These are phyloP conservation scores for Sebastes reedi DNA, from an alignment of 2,797 vertebrate genomes.

Conservation along the genomic window DNA sequence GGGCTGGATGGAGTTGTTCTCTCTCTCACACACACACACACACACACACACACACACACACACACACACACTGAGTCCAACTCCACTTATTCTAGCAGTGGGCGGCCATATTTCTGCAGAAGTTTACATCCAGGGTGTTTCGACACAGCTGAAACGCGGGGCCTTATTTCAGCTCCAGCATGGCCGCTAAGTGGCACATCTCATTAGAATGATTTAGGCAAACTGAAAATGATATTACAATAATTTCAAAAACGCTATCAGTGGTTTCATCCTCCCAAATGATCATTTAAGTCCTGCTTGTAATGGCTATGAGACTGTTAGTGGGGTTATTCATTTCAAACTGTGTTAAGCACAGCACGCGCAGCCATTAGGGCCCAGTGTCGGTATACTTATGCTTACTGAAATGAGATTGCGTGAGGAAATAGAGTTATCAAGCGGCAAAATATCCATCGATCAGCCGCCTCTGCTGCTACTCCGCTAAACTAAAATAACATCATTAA, in stretches of 20 bases:
- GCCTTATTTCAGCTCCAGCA: constrained; percentile 57
- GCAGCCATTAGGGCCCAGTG: constrained; percentile 65
- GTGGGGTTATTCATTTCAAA: constrained; percentile 81
- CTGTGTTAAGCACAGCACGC: constrained; percentile 83
- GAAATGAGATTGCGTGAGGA: constrained; percentile 64
- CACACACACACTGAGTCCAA: constrained; percentile 11
- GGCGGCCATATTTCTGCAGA: constrained; percentile 52
- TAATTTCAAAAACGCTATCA: constrained; percentile 70
- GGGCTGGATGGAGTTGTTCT: constrained; percentile 34
- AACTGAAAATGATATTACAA: constrained; percentile 69
- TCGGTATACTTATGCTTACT: constrained; percentile 56
- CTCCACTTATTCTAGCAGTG: constrained; percentile 55
- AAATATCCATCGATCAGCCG: constrained; percentile 55
- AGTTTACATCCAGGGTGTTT: constrained; percentile 28
- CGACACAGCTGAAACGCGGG: constrained; percentile 34
- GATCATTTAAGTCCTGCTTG: constrained; percentile 77
- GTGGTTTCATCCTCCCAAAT: constrained; percentile 69
- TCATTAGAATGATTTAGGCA: constrained; percentile 78
- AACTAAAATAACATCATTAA: constrained; percentile 31
- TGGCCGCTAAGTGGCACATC: constrained; percentile 62
- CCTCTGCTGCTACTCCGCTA: constrained; percentile 20
- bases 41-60: constrained; percentile 1
- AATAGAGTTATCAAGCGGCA: constrained; percentile 56
- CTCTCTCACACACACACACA: not conserved
- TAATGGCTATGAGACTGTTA: constrained; percentile 79